phyloP scores from a whole-genome alignment of 2,797 vertebrate species.

The Aplochiton taeniatus region DNA sequence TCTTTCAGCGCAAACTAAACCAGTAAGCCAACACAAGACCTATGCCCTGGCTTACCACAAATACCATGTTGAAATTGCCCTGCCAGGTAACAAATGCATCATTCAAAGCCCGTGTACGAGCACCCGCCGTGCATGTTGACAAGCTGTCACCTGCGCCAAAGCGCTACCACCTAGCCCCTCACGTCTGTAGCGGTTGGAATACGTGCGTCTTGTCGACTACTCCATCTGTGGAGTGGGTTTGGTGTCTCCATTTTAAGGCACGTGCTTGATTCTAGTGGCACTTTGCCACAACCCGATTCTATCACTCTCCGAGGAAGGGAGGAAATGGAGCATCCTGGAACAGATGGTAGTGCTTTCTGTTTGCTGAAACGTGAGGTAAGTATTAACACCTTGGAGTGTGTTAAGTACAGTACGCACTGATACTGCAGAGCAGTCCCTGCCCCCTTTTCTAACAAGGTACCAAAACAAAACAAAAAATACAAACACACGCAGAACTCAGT shows the following conservation, averaged over 20 bases:
- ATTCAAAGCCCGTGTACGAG: constrained; percentile 16
- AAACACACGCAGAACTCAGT: no score
- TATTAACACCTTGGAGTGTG: background rate
- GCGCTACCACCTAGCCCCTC: background rate
- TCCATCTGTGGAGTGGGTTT: constrained; percentile 11
- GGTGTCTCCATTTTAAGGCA: constrained; percentile 30
- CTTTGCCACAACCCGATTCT: constrained; percentile 12
- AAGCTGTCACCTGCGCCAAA: constrained; percentile 12
- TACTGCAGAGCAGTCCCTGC: no score
- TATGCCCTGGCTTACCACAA: no score
- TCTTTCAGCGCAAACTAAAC: no score
- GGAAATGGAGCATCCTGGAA: constrained; percentile 28
- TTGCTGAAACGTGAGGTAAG: constrained; percentile 36
- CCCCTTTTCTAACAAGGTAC: no score
- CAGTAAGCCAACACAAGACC: no score
- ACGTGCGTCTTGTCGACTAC: constrained; percentile 29
- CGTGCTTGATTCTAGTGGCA: constrained; percentile 13
- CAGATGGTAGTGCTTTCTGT: constrained; percentile 41
- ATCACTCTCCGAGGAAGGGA: constrained; percentile 17
- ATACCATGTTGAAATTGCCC: no score
- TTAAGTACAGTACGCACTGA: no score
- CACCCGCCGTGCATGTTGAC: constrained; percentile 33
- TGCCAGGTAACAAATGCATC: constrained; percentile 35
- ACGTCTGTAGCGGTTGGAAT: constrained; percentile 27
- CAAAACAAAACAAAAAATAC: no score